phyloP scores from a whole-genome alignment of 2,797 vertebrate species.

The Pseudotriccus pelzelni region DNA sequence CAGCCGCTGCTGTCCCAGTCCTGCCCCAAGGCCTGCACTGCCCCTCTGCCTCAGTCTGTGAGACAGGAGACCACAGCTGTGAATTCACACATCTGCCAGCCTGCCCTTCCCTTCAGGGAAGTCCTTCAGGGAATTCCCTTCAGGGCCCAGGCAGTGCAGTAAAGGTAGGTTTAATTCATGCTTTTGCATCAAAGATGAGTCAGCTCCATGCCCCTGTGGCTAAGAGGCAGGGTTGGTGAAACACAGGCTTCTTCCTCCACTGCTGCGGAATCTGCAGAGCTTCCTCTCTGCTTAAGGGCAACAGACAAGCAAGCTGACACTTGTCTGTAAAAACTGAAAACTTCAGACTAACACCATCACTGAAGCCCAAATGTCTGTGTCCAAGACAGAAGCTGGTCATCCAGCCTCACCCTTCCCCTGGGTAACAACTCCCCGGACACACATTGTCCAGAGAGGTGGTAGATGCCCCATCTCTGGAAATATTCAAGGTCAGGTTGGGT shows the following conservation, averaged over 20 bases:
- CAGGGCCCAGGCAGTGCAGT: accelerated
- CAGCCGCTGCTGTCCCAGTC: neutral
- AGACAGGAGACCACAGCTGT: neutral
- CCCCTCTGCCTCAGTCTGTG: neutral
- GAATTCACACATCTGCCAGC: neutral
- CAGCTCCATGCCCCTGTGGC: neutral
- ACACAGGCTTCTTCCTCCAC: neutral
- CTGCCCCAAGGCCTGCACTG: neutral
- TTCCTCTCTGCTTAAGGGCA: neutral
- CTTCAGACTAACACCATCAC: neutral
- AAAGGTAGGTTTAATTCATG: neutral
- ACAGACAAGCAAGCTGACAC: neutral
- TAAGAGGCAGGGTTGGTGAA: accelerated
- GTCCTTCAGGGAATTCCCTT: neutral
- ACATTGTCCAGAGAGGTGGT: neutral
- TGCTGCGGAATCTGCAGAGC: neutral
- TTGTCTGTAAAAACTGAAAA: neutral
- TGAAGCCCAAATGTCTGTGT: accelerated
- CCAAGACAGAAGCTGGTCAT: neutral
- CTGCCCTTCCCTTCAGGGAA: neutral
- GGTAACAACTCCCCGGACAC: neutral
- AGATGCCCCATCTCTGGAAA: neutral
- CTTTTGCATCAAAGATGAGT: neutral
- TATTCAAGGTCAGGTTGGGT: neutral
- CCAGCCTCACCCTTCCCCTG: neutral